A percentile compares a stretch with the other conserved stretches of the same genome.
Evolutionary conservation across 2,113 vertebrate species (phyloP).

Genomic region (Oceanodroma tethys): DNA sequence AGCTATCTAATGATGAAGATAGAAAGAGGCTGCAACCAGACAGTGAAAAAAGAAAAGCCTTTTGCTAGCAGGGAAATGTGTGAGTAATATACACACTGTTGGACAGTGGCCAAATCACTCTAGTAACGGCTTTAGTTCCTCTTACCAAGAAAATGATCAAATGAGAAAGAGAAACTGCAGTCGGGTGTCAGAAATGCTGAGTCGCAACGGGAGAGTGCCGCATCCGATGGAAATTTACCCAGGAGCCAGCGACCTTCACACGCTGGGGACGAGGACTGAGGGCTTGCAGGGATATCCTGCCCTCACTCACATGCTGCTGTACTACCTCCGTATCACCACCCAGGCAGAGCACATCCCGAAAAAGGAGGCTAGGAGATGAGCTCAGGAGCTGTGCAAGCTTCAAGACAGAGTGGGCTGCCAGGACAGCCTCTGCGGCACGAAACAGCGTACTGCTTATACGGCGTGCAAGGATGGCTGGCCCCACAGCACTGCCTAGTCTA

Average conservation of each 20-base stretch:
- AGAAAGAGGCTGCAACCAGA: constrained; percentile 44
- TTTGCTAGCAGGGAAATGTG: constrained; percentile 39
- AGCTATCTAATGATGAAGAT: constrained; percentile 33
- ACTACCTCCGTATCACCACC: neutral
- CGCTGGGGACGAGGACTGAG: neutral
- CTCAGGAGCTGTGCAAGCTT: neutral
- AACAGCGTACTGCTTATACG: neutral
- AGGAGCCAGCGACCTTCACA: constrained; percentile 29
- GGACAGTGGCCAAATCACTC: constrained; percentile 54
- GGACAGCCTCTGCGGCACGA: neutral
- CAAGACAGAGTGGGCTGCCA: neutral
- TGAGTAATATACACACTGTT: constrained; percentile 50
- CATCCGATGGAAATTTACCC: constrained; percentile 61
- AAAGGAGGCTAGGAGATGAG: neutral
- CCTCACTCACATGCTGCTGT: neutral
- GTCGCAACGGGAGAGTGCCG: constrained; percentile 7
- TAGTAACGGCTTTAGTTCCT: constrained; percentile 44
- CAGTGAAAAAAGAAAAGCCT: neutral
- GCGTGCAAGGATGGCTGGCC: neutral
- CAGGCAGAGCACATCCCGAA: neutral
- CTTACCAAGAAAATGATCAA: constrained; percentile 10
- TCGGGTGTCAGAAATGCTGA: constrained; percentile 47
- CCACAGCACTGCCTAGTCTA: neutral
- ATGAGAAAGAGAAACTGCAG: constrained; percentile 42
- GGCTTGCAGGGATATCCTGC: neutral